Evolutionary conservation across 1,140 invertebrate genomes (phyloP).

Genomic region (Melanaphis sacchari): DNA sequence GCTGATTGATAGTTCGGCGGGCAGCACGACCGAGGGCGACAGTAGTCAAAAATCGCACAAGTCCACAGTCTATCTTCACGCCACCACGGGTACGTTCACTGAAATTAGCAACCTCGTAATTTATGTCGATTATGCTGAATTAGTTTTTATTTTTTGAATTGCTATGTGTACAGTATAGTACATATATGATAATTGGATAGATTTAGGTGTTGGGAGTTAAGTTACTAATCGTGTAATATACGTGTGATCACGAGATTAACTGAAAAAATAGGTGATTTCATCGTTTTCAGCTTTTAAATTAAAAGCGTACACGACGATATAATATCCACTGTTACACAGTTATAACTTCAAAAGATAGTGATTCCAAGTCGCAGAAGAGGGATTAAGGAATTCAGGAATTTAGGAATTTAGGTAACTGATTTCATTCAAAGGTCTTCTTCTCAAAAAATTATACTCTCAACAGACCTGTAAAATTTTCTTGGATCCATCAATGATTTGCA

Average conservation of each 20-base stretch:
- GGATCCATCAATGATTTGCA: background rate
- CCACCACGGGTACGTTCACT: constrained; percentile 71
- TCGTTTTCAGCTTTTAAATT: no score
- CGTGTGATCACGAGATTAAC: no score
- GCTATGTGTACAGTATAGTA: background rate
- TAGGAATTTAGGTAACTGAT: background rate
- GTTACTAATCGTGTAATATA: background rate
- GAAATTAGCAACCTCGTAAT: background rate
- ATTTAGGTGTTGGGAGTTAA: background rate
- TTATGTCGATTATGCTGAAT: background rate
- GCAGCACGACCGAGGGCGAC: constrained; percentile 75
- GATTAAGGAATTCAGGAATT: no score
- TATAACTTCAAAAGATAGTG: background rate
- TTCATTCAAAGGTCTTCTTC: background rate
- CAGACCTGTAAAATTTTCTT: background rate
- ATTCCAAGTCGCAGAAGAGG: no score
- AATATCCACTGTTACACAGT: no score
- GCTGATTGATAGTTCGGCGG: constrained; percentile 63
- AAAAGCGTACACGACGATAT: no score
- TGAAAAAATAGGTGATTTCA: background rate
- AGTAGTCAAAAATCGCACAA: constrained; percentile 80
- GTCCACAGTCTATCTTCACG: constrained; percentile 81
- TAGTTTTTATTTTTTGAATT: background rate
- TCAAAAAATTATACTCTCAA: background rate
- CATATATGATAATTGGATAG: background rate